A percentile compares a stretch with the other conserved stretches of the same genome.
Evolutionary conservation across 92 coral and sea anemone genomes (phyloP).

Genomic region (Hydrozoanthus gracilis): DNA sequence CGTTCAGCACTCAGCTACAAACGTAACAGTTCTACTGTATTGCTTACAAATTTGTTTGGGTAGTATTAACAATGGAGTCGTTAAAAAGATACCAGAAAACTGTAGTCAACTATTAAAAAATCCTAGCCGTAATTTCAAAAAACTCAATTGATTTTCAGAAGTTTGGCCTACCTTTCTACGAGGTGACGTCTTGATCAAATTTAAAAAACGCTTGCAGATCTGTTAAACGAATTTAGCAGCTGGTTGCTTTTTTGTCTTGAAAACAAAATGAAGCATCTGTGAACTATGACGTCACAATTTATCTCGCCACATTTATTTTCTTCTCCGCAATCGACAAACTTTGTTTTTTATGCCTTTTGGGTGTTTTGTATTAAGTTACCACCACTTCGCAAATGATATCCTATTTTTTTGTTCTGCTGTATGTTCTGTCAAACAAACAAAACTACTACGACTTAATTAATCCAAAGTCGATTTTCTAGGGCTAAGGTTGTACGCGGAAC

Average conservation of each 20-base stretch:
- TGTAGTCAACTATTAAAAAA: not conserved
- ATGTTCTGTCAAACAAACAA: too few relatives aligned
- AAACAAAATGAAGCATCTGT: not conserved
- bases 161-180: not conserved
- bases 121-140: not conserved
- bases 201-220: not conserved
- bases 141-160: not conserved
- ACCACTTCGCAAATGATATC: too few relatives aligned
- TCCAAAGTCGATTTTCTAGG: too few relatives aligned
- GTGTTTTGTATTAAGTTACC: too few relatives aligned
- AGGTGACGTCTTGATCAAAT: not conserved
- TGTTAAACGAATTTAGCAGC: not conserved
- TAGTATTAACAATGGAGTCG: not conserved
- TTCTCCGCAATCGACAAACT: not conserved
- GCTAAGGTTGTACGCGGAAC: too few relatives aligned
- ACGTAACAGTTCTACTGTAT: not conserved
- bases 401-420: too few relatives aligned
- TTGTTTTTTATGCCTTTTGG: too few relatives aligned
- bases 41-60: not conserved
- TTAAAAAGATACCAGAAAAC: not conserved
- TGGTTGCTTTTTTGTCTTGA: conserved; percentile 7
- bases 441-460: too few relatives aligned
- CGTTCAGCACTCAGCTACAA: not conserved
- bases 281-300: conserved; percentile 4
- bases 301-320: not conserved